phyloP scores from a whole-genome alignment of 2,797 vertebrate species.

The Knipowitschia caucasica region DNA sequence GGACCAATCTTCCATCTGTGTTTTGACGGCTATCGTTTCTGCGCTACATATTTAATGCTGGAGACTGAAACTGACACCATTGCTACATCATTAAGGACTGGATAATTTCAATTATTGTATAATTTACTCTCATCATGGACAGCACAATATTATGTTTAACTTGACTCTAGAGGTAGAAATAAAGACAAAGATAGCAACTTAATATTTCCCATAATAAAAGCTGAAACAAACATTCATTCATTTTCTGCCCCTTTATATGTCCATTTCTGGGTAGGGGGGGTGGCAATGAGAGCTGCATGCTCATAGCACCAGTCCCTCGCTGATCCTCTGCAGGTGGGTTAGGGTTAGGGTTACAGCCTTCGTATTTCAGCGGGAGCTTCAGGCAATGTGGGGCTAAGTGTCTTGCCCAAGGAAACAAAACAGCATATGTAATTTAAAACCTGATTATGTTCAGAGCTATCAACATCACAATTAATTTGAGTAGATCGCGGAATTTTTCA shows the following conservation, averaged over 20 bases:
- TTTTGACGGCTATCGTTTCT: background rate
- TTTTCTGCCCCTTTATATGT: too few species aligned
- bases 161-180: conserved; percentile 4
- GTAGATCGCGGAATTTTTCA: background rate
- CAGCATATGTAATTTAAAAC: conserved; percentile 1
- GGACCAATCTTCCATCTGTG: background rate
- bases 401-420: too few species aligned
- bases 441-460: background rate
- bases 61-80: background rate
- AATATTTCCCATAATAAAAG: background rate
- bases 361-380: too few species aligned
- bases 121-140: background rate
- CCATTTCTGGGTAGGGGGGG: too few species aligned
- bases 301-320: too few species aligned
- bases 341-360: too few species aligned
- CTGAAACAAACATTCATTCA: too few species aligned
- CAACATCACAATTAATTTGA: background rate
- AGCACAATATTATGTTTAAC: background rate
- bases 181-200: background rate
- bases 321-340: too few species aligned
- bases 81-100: background rate
- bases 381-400: too few species aligned
- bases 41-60: background rate
- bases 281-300: too few species aligned
- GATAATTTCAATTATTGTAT: background rate